Evolutionary conservation across 2,888 invertebrate species (phyloP).

Genomic region (Mechanitis messenoides): DNA sequence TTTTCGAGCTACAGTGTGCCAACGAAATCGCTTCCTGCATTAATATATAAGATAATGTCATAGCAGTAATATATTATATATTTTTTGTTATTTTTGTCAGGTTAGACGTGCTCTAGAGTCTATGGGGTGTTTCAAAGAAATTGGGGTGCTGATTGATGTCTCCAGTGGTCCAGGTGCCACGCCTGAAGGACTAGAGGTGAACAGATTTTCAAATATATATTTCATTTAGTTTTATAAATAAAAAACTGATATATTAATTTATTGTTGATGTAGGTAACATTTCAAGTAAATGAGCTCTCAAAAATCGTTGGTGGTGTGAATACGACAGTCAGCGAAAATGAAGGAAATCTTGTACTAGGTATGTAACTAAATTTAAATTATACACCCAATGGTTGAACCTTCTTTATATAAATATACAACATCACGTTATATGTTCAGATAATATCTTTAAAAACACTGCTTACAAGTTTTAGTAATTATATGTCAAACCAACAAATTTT

Average conservation of each 20-base stretch:
- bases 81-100: constrained; percentile 50
- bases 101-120: constrained; percentile 86
- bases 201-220: too few relatives aligned
- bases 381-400: too few relatives aligned
- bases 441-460: too few relatives aligned
- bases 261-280: constrained; percentile 81
- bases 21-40: too few relatives aligned
- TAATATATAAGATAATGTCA: too few relatives aligned
- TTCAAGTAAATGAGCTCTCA: constrained; percentile 88
- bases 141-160: constrained; percentile 91
- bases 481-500: too few relatives aligned
- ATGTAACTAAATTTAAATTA: too few relatives aligned
- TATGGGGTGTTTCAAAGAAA: constrained; percentile 92
- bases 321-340: constrained; percentile 93
- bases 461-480: too few relatives aligned
- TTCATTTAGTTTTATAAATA: background rate
- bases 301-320: constrained; percentile 90
- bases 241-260: background rate
- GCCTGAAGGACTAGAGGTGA: constrained; percentile 87
- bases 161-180: constrained; percentile 85
- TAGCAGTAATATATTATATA: too few relatives aligned
- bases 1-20: too few relatives aligned
- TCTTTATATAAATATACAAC: too few relatives aligned
- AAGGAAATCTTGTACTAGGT: constrained; percentile 87
- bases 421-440: too few relatives aligned